A percentile compares a stretch with the other conserved stretches of the same genome.
phyloP scores from a whole-genome alignment of 92 coral and sea anemone genomes.

The Umimayanthus chanpuru region DNA sequence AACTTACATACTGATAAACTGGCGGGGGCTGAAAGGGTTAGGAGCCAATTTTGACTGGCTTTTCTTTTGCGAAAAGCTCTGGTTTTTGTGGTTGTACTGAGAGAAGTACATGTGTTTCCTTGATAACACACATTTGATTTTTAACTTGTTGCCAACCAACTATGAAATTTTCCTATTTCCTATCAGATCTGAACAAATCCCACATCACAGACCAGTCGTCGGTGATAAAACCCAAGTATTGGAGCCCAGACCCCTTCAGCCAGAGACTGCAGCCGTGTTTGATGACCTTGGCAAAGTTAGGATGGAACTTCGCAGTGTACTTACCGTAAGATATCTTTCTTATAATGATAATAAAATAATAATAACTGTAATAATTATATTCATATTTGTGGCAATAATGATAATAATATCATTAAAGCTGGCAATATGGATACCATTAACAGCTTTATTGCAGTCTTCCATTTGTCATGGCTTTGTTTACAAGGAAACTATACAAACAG shows the following conservation, averaged over 20 bases:
- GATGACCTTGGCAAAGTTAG: constrained; percentile 67
- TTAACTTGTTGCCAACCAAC: too few relatives aligned
- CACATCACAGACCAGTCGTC: background rate
- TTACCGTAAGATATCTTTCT: constrained; percentile 54
- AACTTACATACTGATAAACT: too few relatives aligned
- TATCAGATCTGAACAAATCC: constrained; percentile 16
- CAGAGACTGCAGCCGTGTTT: constrained; percentile 58
- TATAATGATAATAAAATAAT: background rate
- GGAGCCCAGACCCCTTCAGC: constrained; percentile 8
- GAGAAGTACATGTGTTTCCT: too few relatives aligned
- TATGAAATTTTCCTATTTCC: background rate
- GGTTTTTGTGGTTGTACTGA: too few relatives aligned
- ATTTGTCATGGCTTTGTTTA: background rate
- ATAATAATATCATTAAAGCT: background rate
- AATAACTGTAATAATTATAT: background rate
- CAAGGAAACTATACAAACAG: too few relatives aligned
- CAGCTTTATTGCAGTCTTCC: too few relatives aligned
- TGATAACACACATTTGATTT: too few relatives aligned
- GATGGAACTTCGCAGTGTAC: constrained; percentile 62
- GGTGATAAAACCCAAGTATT: background rate
- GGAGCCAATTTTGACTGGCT: too few relatives aligned
- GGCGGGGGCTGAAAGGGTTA: too few relatives aligned
- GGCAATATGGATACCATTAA: background rate
- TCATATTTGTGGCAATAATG: background rate
- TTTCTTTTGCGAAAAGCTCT: too few relatives aligned